These are phyloP conservation scores for Epirrita christyi DNA, from an alignment of 2,888 invertebrate genomes.

Conservation along the genomic window DNA sequence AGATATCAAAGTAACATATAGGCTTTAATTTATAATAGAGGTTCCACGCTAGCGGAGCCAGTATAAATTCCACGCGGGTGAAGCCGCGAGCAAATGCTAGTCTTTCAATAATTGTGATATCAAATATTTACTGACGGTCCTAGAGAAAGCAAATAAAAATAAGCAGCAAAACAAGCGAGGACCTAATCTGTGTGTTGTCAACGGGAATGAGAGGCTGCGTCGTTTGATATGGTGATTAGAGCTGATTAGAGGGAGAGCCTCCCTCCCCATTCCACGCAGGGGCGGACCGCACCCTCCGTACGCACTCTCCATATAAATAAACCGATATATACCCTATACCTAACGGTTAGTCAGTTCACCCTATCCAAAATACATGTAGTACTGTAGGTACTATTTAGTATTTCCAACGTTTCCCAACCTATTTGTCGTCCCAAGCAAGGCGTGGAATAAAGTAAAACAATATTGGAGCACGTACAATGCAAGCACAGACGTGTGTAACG, in stretches of 20 bases:
- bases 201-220: conserved; percentile 79
- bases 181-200: conserved; percentile 80
- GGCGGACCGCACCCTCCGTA: conserved; percentile 64
- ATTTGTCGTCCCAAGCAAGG: conserved; percentile 25
- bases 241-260: conserved; percentile 78
- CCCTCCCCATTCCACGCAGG: conserved; percentile 38
- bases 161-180: conserved; percentile 52
- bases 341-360: conserved; percentile 58
- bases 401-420: conserved; percentile 47
- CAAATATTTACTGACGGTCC: conserved; percentile 12
- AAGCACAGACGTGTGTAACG: conserved; percentile 33
- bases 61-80: too few species aligned
- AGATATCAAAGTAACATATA: too few species aligned
- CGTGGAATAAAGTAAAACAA: conserved; percentile 36
- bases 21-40: too few species aligned
- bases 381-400: conserved; percentile 45
- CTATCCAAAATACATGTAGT: conserved; percentile 51
- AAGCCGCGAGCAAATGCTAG: too few species aligned
- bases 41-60: too few species aligned
- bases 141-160: conserved; percentile 41
- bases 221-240: conserved; percentile 85
- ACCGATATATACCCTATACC: conserved; percentile 76
- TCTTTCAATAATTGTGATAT: too few species aligned
- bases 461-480: conserved; percentile 38
- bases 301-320: conserved; percentile 82